Percentiles rank a stretch among this genome's conserved stretches.
Conservation (phyloP, 2,888 invertebrate species). For the Eupithecia vulgata region DNA sequence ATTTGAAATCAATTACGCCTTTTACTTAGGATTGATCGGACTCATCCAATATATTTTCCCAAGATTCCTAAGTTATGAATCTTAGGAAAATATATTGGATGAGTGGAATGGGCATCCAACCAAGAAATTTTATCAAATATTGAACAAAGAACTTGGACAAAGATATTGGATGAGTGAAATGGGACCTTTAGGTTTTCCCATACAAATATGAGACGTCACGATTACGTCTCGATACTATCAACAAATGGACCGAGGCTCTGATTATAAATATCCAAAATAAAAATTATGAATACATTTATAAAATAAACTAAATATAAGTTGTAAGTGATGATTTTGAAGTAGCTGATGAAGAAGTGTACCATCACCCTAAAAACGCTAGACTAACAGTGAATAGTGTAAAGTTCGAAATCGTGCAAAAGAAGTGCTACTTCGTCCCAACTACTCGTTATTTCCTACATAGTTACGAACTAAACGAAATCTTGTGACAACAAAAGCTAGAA, state of each 20-base stretch:
- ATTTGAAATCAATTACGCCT: no score
- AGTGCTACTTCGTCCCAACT: conserved; percentile 70
- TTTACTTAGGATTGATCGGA: no score
- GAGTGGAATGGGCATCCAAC: no score
- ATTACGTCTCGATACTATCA: no score
- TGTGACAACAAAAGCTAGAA: conserved; percentile 54
- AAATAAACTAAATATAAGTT: conserved; percentile 20
- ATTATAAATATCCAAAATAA: conserved; percentile 38
- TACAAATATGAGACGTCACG: no score
- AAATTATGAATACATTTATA: conserved; percentile 27
- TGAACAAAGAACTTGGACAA: no score
- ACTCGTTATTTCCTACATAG: conserved; percentile 49
- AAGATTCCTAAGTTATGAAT: no score
- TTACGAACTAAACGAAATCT: conserved; percentile 32
- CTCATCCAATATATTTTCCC: no score
- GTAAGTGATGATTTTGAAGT: conserved; percentile 40
- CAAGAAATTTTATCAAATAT: no score
- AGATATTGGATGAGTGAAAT: no score
- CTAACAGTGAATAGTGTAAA: conserved; percentile 52
- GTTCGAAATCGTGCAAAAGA: conserved; percentile 71
- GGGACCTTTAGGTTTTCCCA: no score
- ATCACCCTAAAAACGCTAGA: conserved; percentile 62
- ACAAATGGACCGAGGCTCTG: not conserved
- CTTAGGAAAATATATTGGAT: no score
- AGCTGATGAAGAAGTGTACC: conserved; percentile 53